Evolutionary conservation across 2,888 invertebrate genomes (phyloP).

Genomic region (Loripinus fragilis): DNA sequence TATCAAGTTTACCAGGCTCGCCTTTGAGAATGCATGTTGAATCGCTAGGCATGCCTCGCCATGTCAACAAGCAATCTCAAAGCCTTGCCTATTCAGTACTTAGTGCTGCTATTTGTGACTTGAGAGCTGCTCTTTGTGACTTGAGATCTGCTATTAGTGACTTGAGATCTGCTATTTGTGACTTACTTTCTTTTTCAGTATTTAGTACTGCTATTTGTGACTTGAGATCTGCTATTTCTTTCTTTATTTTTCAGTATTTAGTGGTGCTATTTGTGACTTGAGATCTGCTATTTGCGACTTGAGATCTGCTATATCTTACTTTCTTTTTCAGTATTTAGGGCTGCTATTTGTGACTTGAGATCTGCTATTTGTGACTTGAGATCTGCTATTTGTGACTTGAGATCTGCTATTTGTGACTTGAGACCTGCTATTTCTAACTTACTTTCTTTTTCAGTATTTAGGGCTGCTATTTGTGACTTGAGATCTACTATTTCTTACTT

Average conservation of each 20-base stretch:
- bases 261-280: conserved; percentile 74
- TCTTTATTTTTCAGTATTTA: conserved; percentile 30
- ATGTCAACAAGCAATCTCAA: too few relatives aligned
- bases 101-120: conserved; percentile 74
- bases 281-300: conserved; percentile 74
- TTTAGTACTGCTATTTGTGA: conserved; percentile 71
- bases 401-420: too few relatives aligned
- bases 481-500: conserved; percentile 70
- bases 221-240: too few relatives aligned
- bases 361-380: conserved; percentile 75
- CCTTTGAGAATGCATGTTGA: too few relatives aligned
- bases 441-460: conserved; percentile 32
- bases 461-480: conserved; percentile 74
- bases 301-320: too few relatives aligned
- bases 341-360: conserved; percentile 73
- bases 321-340: conserved; percentile 50
- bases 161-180: too few relatives aligned
- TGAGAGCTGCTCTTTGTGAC: conserved; percentile 73
- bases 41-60: too few relatives aligned
- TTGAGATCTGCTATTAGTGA: too few relatives aligned
- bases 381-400: too few relatives aligned
- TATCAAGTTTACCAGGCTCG: too few relatives aligned
- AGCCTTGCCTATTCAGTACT: too few relatives aligned
- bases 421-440: too few relatives aligned
- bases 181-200: conserved; percentile 15